phyloP scores from a whole-genome alignment of 2,888 invertebrate genomes.

The Netelia fuscicornis region DNA sequence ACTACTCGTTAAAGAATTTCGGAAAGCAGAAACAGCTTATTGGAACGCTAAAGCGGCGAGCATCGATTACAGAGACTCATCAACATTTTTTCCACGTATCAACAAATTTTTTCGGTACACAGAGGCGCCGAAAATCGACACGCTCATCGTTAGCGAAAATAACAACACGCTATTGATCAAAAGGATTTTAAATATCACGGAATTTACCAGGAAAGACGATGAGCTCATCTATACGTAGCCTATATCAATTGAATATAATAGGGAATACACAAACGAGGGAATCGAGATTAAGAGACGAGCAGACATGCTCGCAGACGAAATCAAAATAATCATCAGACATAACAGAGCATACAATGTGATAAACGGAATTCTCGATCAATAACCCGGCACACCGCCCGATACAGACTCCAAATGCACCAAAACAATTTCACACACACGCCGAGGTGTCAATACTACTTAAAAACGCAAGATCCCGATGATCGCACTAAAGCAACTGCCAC shows the following conservation, averaged over 20 bases:
- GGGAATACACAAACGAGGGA: not conserved
- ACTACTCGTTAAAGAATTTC: constrained; percentile 1
- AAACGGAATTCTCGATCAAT: not conserved
- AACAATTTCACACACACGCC: constrained; percentile 32
- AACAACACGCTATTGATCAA: not conserved
- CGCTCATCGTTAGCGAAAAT: not conserved
- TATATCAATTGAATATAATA: not conserved
- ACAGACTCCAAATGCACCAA: constrained; percentile 42
- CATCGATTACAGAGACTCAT: not conserved
- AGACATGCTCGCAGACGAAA: not conserved
- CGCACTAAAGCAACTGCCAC: no score
- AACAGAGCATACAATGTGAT: not conserved
- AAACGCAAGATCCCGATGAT: not conserved
- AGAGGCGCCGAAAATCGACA: not conserved
- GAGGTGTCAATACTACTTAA: not conserved
- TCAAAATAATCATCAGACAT: not conserved
- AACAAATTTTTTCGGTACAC: not conserved
- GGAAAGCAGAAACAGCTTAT: constrained; percentile 19
- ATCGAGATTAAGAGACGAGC: not conserved
- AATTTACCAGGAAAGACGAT: not conserved
- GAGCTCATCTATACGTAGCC: not conserved
- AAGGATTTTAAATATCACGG: not conserved
- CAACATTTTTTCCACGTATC: not conserved
- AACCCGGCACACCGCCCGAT: constrained; percentile 14
- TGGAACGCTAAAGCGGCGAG: not conserved